phyloP scores from a whole-genome alignment of 2,888 invertebrate species.

The Morpho helenor region DNA sequence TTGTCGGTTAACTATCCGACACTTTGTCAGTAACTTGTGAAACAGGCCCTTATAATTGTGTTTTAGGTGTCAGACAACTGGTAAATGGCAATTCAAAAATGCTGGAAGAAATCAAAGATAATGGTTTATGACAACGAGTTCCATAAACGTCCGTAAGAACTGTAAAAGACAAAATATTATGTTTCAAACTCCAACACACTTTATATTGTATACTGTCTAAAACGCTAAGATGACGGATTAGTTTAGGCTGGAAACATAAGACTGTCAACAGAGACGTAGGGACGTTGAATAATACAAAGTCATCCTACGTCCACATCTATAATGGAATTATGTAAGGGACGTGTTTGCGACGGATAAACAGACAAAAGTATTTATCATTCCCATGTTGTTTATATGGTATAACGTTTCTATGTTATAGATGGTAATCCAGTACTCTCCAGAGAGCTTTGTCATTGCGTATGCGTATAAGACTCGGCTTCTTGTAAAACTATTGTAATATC shows the following conservation, averaged over 20 bases:
- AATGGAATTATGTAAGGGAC: slow-evolving; percentile 36
- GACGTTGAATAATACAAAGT: slow-evolving; percentile 33
- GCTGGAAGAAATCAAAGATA: too few species aligned
- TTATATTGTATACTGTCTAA: background rate
- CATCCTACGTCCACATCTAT: slow-evolving; percentile 31
- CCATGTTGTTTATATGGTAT: slow-evolving; percentile 29
- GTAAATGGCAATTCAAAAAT: too few species aligned
- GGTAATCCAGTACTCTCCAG: background rate
- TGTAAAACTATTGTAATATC: background rate
- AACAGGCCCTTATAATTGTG: too few species aligned
- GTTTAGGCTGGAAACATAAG: slow-evolving; percentile 19
- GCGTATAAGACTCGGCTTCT: background rate
- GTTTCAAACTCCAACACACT: too few species aligned
- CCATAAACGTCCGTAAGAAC: too few species aligned
- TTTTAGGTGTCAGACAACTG: too few species aligned
- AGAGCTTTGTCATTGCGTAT: background rate
- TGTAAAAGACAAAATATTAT: too few species aligned
- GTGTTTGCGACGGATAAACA: slow-evolving; percentile 39
- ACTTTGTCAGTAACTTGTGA: too few species aligned
- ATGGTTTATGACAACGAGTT: too few species aligned
- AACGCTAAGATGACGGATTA: slow-evolving; percentile 9
- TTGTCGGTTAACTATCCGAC: too few species aligned
- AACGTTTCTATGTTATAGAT: slow-evolving; percentile 20
- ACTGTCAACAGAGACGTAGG: slow-evolving; percentile 19
- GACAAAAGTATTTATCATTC: slow-evolving; percentile 34